Percentiles rank a stretch among this genome's conserved stretches.
These are phyloP conservation scores for Colistium nudipinnis DNA, from an alignment of 2,113 vertebrate species.

Conservation along the genomic window DNA sequence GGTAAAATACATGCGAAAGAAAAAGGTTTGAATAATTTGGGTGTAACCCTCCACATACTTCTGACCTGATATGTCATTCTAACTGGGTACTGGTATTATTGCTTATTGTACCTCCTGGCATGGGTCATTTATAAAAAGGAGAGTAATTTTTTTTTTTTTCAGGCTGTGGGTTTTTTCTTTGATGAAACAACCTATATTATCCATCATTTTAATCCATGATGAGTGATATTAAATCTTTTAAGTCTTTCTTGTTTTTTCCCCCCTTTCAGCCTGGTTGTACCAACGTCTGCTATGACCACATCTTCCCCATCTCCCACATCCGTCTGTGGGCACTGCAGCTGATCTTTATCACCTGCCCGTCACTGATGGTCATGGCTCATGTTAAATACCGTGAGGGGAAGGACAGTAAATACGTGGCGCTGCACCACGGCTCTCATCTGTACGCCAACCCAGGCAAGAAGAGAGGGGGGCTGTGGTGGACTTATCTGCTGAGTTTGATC, in stretches of 20 bases:
- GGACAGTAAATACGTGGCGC: constrained; percentile 74
- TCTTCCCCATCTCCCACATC: constrained; percentile 90
- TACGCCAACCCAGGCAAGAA: constrained; percentile 89
- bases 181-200: background rate
- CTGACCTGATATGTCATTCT: no score
- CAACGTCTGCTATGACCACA: constrained; percentile 92
- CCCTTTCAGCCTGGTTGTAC: constrained; percentile 85
- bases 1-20: constrained; percentile 47
- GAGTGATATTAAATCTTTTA: no score
- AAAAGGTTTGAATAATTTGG: no score
- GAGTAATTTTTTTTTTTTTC: no score
- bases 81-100: no score
- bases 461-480: constrained; percentile 87
- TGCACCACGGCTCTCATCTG: constrained; percentile 64
- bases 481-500: constrained; percentile 87
- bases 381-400: constrained; percentile 90
- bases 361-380: constrained; percentile 92
- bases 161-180: background rate
- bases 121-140: no score
- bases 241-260: no score
- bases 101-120: no score
- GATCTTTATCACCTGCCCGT: constrained; percentile 87
- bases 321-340: constrained; percentile 84
- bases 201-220: no score
- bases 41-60: no score